Evolutionary conservation across 92 coral and sea anemone genomes (phyloP), one percentile per base, ranked within the genome.

Genomic region (Zoanthus gigantus): DNA sequence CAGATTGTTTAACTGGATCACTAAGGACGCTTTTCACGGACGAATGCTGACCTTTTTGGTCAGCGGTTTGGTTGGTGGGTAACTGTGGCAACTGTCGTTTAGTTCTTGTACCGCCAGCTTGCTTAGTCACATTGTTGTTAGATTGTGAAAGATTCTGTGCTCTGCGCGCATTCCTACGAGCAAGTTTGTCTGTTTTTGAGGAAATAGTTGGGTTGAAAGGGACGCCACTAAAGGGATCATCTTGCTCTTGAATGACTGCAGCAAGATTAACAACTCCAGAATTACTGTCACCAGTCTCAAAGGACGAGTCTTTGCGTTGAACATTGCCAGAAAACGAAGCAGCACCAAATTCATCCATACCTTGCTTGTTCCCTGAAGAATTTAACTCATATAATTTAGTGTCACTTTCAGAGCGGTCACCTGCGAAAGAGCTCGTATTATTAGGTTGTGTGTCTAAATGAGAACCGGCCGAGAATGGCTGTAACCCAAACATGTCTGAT

Each of bases 221-320:
- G 16, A 94, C 98, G 11, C 94, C 93, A 16, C 96, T 92, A 74
- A 95, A 95, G 8, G 98, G 98, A 57, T 95, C 98, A 30, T 90
- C 95, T 14, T 83, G 79, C 18, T 72, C 93, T 50, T 93, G 94
- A n/a, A 90, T 87, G 52, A 79, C 88, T 4, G 88, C 91, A 10
- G 93, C 98, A 4, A 93, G 94, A 48, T 94, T 94, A 9, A 83
- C 94, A 29, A 91, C 82, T 17, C 95, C 94, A 4, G 92, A 37
- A 23, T 44, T 82, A 50, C n/a, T 23, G 42, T 29, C 79, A 1
- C 23, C 74, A 6, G 7, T 18, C 14, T 81, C 85, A 7, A 32
- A 48, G 60, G 34, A 58, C 17, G 17, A 0, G 46, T 28, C 9
- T 2, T 12, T 42, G 15, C 29, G n/a, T 9, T 81, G 58, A 11